Evolutionary conservation across 2,113 vertebrate genomes (phyloP), one percentile per base, ranked within the genome.

Genomic region (crab-eating macaque (Macaca fascicularis)): DNA sequence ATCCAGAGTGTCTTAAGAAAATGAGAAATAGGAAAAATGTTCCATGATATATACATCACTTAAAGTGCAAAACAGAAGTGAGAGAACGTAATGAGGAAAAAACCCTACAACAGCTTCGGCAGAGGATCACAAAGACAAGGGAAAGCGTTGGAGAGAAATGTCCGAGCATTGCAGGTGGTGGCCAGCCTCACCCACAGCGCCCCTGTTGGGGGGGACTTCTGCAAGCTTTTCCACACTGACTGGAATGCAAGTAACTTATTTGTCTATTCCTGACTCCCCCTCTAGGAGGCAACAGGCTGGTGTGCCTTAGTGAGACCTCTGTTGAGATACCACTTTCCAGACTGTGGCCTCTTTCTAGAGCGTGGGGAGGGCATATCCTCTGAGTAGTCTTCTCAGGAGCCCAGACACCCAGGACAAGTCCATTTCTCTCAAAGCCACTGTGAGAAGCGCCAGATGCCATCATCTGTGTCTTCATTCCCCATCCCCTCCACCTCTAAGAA

Each of bases 41-140:
- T 22, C 48, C 38, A 10, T 88, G 50, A 50, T 32, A 5, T 4
- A 32, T 14, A 14, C 30, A 10, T 52, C 55, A 55, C 59, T 78
- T 78, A 43, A 75, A 75, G 52, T 87, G 86, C 57, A 57, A 67
- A 91, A 61, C 3, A 86, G 52, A n/a, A 61, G 79, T 92, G 22
- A 64, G 82, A 93, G 52, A 74, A 74, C 50, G 3, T 59, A 50
- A 45, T 30, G n/a, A 38, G 40, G 22, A 25, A 59, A 76, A 74
- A 14, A 4, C 35, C 35, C 8, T 50, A 3, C 13, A 72, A 2
- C 22, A 32, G 3, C 55, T 8, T 89, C 84, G 48, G 43, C 74
- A 90, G 92, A 74, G 50, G 40, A 75, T 32, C 74, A 67, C 27
- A 89, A 22, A 87, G 83, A 61, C 69, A 7, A 67, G 52, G 23